Base-by-base conservation (phyloP, 2,888 invertebrate genomes). In the Phyllotreta cruciferae region DNA sequence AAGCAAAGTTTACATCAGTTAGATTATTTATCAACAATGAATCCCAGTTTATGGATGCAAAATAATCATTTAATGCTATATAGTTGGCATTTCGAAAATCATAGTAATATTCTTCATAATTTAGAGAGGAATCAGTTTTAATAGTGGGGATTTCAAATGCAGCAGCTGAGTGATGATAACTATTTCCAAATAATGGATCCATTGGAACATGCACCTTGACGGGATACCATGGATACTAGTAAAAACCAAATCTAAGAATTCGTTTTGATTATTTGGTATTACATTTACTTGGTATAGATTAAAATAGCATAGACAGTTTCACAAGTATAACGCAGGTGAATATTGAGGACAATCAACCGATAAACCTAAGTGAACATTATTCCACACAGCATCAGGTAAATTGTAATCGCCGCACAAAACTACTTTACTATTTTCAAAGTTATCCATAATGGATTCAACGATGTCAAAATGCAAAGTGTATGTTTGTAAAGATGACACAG, bases 21-120 rank as follows among this genome's bases (percentile, higher is more conserved):
- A 7, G 6, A 38, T 38, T 42, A 42, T 42, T 42, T 11, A 10
- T 42, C 5, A 42, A 42, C 11, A 42, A 42, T n/a, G n/a, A 42
- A 42, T 42, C 11, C 42, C 42, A 42, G 11, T 42, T 5, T 42
- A 42, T 42, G 42, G n/a, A n/a, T 42, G 42, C 6, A n/a, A 42
- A n/a, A 42, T 42, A 42, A 42, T 42, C 42, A 42, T 42, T 42
- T 42, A 42, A 11, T 42, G 42, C 42, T 42, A n/a, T n/a, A 42
- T 42, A 42, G 11, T 42, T 42, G 42, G 42, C 42, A 42, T 42
- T 42, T 42, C 42, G 6, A 42, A 42, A 42, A 42, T 42, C n/a
- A 42, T 42, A 42, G 11, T 42, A 42, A 42, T 42, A 42, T 42
- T 42, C 42, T 42, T 5, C 42, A 42, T 42, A 42, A 42, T 42